These are phyloP conservation scores for human (Homo sapiens) DNA, from an alignment of 2,113 vertebrate genomes.

Conservation along the genomic window GRCh38 chr11:82737501-82738000, in stretches of 20 bases:
- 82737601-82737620: not conserved
- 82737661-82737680: not conserved
- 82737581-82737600: not conserved
- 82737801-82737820: constrained; percentile 23
- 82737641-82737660: not conserved
- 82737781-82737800: not conserved
- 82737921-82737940: not conserved
- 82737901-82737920: not conserved
- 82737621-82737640: not conserved
- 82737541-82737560: not conserved
- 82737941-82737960: constrained; percentile 10
- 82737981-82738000: constrained; percentile 1
- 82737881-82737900: not conserved
- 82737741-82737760: not conserved
- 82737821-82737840: not conserved
- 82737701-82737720: not conserved
- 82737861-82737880: not conserved
- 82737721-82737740: not conserved
- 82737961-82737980: not conserved
- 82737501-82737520: not conserved
- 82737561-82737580: not conserved
- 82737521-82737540: not conserved
- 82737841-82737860: not conserved
- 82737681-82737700: not conserved
- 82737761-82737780: not conserved